Conservation (phyloP, 1,140 invertebrate genomes). For the Riptortus pedestris region DNA sequence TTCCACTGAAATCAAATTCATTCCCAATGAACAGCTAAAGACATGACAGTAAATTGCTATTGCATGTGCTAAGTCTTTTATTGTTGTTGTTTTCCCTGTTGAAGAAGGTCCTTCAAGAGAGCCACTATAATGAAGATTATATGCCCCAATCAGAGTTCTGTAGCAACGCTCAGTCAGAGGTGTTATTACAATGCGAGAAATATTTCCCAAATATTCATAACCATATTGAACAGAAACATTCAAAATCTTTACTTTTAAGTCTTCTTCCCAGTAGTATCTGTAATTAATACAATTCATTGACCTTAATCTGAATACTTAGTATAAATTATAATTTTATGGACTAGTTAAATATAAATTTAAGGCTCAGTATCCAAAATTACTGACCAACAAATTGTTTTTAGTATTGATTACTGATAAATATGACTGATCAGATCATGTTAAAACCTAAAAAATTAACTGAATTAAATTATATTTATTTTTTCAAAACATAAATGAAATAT, state of each 20-base stretch:
- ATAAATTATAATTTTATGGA: too few relatives aligned
- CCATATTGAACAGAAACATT: constrained; percentile 82
- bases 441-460: too few relatives aligned
- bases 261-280: constrained; percentile 39
- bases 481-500: too few relatives aligned
- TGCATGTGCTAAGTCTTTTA: constrained; percentile 80
- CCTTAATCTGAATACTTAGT: too few relatives aligned
- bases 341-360: too few relatives aligned
- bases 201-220: constrained; percentile 90
- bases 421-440: too few relatives aligned
- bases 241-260: constrained; percentile 79
- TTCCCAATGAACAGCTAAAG: constrained; percentile 88
- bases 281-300: background rate
- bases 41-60: constrained; percentile 85
- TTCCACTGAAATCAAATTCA: constrained; percentile 86
- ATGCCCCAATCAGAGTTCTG: constrained; percentile 79
- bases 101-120: constrained; percentile 82
- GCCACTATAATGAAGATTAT: constrained; percentile 72
- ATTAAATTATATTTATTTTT: too few relatives aligned
- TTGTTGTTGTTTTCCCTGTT: constrained; percentile 82
- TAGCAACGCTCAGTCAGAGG: constrained; percentile 85
- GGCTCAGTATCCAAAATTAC: too few relatives aligned
- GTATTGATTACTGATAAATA: too few relatives aligned
- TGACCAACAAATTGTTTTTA: too few relatives aligned
- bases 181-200: constrained; percentile 74